Evolutionary conservation across 2,888 invertebrate genomes (phyloP), one percentile per base, ranked within the genome.

Genomic region (Neelides folsomi): DNA sequence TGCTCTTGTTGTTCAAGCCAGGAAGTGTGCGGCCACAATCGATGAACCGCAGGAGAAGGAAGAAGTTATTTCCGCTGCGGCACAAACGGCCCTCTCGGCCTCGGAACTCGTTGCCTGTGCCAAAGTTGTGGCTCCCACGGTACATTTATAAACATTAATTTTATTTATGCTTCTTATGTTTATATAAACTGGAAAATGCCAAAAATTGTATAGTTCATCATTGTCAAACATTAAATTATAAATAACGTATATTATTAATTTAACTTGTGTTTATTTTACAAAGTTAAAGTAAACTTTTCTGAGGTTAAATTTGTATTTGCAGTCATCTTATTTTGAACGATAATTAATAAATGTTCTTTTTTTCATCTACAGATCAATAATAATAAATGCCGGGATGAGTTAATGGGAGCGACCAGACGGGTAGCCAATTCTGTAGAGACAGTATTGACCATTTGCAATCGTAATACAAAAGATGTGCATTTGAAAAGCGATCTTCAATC

Each of bases 31-130:
- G 0, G 86, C 88, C 1, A 73, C 73, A 46, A 86, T 86, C 61
- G 86, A 86, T 64, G 82, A 85, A 66, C 83, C 84, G 59, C 81
- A 79, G 37, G 79, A 81, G 34, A 87, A 89, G 72, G 87, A 88
- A 70, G 76, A 77, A 65, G 90, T 97, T 44, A 95, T 99, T 64
- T 86, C 88, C 0, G 88, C 93, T 0, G 98, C 98, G 1, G 95
- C 95, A 0, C 86, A 93, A 69, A 94, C 94, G 70, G 98, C 98
- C 0, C 74, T 97, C 40, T 92, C 95, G 6, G 97, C 98, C 5
- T 95, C 95, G 39, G 95, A 97, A 68, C 76, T 98, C 2, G 97
- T 98, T 0, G 95, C 95, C 0, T 94, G 94, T 68, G 88, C 97
- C 15, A 94, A 95, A 77, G 83, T 89, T 49, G 86, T 89, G 6